Evolutionary conservation across 1,140 invertebrate species (phyloP).

Genomic region (Sinonovacula constricta): DNA sequence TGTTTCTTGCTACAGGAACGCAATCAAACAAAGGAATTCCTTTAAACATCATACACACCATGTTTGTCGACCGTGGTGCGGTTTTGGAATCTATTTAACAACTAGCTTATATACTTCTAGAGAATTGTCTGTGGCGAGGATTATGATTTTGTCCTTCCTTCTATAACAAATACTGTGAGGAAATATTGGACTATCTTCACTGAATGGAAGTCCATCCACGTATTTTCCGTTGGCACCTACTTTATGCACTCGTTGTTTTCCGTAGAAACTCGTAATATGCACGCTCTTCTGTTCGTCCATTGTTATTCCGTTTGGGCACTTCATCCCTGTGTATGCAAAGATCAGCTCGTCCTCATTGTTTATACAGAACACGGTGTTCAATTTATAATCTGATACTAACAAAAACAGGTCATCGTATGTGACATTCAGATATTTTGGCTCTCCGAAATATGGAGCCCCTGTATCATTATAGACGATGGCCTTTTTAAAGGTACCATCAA

Average conservation of each 20-base stretch:
- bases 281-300: slow-evolving; percentile 45
- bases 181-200: slow-evolving; percentile 34
- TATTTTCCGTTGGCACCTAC: slow-evolving; percentile 44
- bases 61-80: no score
- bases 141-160: slow-evolving; percentile 34
- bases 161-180: slow-evolving; percentile 44
- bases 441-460: slow-evolving; percentile 19
- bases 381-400: slow-evolving; percentile 44
- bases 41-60: no score
- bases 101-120: slow-evolving; percentile 47
- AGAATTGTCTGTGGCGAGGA: slow-evolving; percentile 34
- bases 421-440: slow-evolving; percentile 46
- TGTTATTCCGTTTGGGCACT: slow-evolving; percentile 39
- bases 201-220: slow-evolving; percentile 25
- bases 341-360: slow-evolving; percentile 49
- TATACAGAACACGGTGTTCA: slow-evolving; percentile 36
- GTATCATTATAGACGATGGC: slow-evolving; percentile 29
- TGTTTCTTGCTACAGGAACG: no score
- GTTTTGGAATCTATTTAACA: no score
- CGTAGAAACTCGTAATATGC: slow-evolving; percentile 40
- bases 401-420: slow-evolving; percentile 48
- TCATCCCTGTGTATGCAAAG: slow-evolving; percentile 30
- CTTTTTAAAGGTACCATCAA: slow-evolving; percentile 40
- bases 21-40: no score
- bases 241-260: slow-evolving; percentile 32